Conservation (phyloP, 2,797 vertebrate species). For the Antrozous pallidus region DNA sequence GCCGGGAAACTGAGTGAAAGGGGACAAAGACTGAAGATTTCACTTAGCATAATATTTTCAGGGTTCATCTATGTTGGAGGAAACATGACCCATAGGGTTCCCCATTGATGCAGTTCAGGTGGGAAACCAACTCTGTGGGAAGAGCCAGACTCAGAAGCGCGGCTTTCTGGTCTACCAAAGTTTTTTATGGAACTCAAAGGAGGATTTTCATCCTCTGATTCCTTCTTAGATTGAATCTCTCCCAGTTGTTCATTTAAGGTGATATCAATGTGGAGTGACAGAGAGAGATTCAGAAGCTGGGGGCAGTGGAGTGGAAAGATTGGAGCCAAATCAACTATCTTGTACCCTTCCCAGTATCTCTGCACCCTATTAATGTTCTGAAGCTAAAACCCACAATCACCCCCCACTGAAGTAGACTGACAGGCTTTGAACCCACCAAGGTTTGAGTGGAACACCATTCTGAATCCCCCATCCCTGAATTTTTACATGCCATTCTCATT, state of each 20-base stretch:
- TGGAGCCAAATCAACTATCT: background rate
- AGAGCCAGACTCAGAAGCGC: background rate
- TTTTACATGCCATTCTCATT: constrained; percentile 52
- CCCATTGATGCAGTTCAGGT: background rate
- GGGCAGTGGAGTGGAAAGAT: background rate
- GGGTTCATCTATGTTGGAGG: background rate
- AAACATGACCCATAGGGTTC: background rate
- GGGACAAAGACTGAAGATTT: background rate
- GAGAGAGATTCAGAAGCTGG: background rate
- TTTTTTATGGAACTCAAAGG: background rate
- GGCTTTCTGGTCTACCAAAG: background rate
- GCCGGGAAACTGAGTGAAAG: background rate
- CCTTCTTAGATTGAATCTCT: background rate
- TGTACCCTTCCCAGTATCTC: background rate
- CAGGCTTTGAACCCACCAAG: background rate
- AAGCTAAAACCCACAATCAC: background rate
- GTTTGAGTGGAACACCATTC: constrained; percentile 17
- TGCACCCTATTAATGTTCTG: background rate
- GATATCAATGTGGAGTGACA: background rate
- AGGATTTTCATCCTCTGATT: background rate
- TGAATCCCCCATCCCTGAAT: constrained; percentile 29
- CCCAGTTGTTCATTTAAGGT: background rate
- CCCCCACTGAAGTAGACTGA: background rate
- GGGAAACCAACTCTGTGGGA: background rate
- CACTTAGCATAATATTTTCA: background rate